These are phyloP conservation scores for Mus pahari DNA, from an alignment of 2,113 vertebrate genomes.

Conservation along the genomic window DNA sequence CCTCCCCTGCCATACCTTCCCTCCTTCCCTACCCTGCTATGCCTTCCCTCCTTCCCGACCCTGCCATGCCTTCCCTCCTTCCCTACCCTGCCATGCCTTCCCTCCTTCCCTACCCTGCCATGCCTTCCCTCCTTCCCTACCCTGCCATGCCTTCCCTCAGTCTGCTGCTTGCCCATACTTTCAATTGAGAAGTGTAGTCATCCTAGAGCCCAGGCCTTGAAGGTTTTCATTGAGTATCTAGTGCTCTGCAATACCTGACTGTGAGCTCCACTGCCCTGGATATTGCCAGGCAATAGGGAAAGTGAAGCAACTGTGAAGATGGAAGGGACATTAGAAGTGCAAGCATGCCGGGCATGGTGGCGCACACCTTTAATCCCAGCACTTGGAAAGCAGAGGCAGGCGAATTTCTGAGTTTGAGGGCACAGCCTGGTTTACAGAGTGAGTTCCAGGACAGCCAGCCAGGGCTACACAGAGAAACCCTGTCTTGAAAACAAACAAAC, in stretches of 20 bases:
- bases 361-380: too few species aligned
- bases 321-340: too few species aligned
- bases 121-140: accelerated
- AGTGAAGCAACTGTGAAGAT: neutral
- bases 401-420: too few species aligned
- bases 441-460: too few species aligned
- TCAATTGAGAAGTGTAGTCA: too few species aligned
- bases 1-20: accelerated
- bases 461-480: too few species aligned
- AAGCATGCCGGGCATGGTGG: too few species aligned
- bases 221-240: accelerated
- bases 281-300: too few species aligned
- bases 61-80: neutral
- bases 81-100: accelerated
- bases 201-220: too few species aligned
- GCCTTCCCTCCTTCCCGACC: accelerated
- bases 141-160: neutral
- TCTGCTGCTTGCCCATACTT: neutral
- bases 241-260: accelerated
- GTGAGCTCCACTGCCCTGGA: accelerated
- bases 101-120: neutral
- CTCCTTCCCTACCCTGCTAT: accelerated
- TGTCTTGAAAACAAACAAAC: too few species aligned
- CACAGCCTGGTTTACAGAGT: too few species aligned
- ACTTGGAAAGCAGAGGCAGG: too few species aligned